Evolutionary conservation across 1,140 invertebrate genomes (phyloP), one percentile per base, ranked within the genome.

Genomic region (Aporrectodea caliginosa): DNA sequence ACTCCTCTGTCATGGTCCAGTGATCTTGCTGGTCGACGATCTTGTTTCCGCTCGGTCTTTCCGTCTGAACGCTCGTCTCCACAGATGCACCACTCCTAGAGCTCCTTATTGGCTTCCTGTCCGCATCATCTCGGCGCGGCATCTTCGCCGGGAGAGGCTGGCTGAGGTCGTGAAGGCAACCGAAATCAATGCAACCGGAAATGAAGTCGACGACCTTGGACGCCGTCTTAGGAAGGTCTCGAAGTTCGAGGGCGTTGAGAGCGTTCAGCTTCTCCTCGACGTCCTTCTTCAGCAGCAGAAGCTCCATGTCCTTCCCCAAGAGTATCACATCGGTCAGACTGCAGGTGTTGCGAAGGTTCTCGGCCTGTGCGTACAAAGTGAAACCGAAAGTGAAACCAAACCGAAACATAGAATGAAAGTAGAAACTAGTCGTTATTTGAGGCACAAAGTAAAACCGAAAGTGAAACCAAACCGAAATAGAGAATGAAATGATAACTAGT

Each of bases 261-360:
- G 81, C 81, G n/a, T 85, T 83, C 27, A 89, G 83, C 81, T 89
- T 89, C 74, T 89, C 88, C 72, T 86, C 85, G 6, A 89, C 85
- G 75, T 89, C 87, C 75, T 88, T 88, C 81, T 88, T 89, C 58
- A 89, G 82, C 58, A 89, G 83, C 33, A 89, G 82, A 34, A 89
- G 84, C 81, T 89, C 88, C 58, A 89, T 89, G 77, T 89, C 88
- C 80, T 89, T 89, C n/a, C 88, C 87, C 75, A 88, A 85, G 2
- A 89, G 81, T 16, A 89, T 87, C 16, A 89, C 80, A 73, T 89
- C 88, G 0, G 88, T 88, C 29, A 89, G 81, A 81, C 80, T 86
- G 80, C 88, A 89, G 16, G 88, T 89, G 79, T 86, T 88, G 79
- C 87, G 87, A 29, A 89, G 78, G 70, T 86, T 84, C 75, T 89